Evolutionary conservation across 2,797 vertebrate species (phyloP).

Genomic region (Sebastes hopkinsi): DNA sequence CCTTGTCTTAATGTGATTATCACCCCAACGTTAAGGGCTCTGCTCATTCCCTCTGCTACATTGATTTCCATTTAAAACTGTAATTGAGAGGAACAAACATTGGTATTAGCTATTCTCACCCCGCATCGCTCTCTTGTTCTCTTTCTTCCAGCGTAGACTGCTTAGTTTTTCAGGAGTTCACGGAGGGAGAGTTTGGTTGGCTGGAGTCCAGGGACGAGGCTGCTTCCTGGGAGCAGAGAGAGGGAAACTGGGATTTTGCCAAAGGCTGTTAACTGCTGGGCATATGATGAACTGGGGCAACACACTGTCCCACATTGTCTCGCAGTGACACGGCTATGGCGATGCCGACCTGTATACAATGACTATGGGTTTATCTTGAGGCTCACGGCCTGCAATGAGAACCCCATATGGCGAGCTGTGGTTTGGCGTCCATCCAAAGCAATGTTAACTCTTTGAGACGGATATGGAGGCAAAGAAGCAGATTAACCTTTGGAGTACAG

Average conservation of each 20-base stretch:
- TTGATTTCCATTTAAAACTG: conserved; percentile 87
- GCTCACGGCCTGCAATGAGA: conserved; percentile 34
- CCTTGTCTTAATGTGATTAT: conserved; percentile 81
- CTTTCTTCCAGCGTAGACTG: conserved; percentile 52
- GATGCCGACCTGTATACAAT: conserved; percentile 37
- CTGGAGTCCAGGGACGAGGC: conserved; percentile 45
- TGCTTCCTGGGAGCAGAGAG: conserved; percentile 54
- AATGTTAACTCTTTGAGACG: conserved; percentile 45
- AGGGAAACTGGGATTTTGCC: conserved; percentile 54
- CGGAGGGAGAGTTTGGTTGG: conserved; percentile 47
- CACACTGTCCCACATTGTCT: conserved; percentile 38
- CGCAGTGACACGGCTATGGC: conserved; percentile 22
- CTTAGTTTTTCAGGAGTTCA: conserved; percentile 47
- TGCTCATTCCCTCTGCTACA: conserved; percentile 79
- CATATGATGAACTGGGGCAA: conserved; percentile 44
- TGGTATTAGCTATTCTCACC: conserved; percentile 76
- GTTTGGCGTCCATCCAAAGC: conserved; percentile 43
- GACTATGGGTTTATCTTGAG: conserved; percentile 26
- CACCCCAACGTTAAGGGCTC: conserved; percentile 72
- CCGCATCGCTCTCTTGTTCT: conserved; percentile 55
- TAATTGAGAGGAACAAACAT: conserved; percentile 87
- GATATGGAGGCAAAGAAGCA: conserved; percentile 15
- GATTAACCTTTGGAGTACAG: conserved; percentile 37
- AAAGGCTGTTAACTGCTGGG: conserved; percentile 57
- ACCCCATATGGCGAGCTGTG: conserved; percentile 42